Percentiles rank a stretch among this genome's conserved stretches.
phyloP scores from a whole-genome alignment of 2,797 vertebrate species.

The Siniperca obscura region DNA sequence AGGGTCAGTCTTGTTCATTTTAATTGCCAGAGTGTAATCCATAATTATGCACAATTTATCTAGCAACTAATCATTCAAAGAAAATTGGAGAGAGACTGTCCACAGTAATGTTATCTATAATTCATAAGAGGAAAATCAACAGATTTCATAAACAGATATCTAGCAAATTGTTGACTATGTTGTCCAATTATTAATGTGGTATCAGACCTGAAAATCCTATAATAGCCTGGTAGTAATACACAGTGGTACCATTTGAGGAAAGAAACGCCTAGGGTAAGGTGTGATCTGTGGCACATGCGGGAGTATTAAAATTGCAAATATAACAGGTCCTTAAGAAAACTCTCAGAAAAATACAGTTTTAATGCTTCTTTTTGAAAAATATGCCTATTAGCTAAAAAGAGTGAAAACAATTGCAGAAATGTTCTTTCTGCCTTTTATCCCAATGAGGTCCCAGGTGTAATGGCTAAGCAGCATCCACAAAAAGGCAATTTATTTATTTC shows the following conservation, averaged over 20 bases:
- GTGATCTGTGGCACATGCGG: slow-evolving; percentile 40
- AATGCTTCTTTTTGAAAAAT: slow-evolving; percentile 40
- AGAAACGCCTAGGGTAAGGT: slow-evolving; percentile 59
- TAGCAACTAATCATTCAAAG: slow-evolving; percentile 39
- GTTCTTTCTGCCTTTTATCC: slow-evolving; percentile 26
- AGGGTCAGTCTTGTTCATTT: slow-evolving; percentile 8
- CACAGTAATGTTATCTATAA: slow-evolving; percentile 47
- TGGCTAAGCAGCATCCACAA: slow-evolving; percentile 5
- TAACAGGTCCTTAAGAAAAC: slow-evolving; percentile 47
- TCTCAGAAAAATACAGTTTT: slow-evolving; percentile 37
- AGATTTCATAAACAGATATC: slow-evolving; percentile 60
- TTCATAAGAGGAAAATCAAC: slow-evolving; percentile 54
- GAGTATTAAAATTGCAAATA: slow-evolving; percentile 62
- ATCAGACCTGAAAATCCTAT: slow-evolving; percentile 61
- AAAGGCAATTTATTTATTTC: slow-evolving; percentile 30
- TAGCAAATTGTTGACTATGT: slow-evolving; percentile 48
- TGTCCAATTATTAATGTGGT: slow-evolving; percentile 59
- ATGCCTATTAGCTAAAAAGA: slow-evolving; percentile 33
- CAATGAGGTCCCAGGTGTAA: slow-evolving; percentile 17
- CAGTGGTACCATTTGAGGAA: slow-evolving; percentile 34
- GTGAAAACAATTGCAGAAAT: slow-evolving; percentile 21
- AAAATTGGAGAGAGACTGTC: slow-evolving; percentile 48
- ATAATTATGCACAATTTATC: slow-evolving; percentile 38
- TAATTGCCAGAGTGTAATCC: slow-evolving; percentile 51
- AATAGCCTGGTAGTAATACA: slow-evolving; percentile 39